A percentile compares a stretch with the other conserved stretches of the same genome.
phyloP scores from a whole-genome alignment of 2,113 vertebrate genomes.

The Brevimyrus niger region DNA sequence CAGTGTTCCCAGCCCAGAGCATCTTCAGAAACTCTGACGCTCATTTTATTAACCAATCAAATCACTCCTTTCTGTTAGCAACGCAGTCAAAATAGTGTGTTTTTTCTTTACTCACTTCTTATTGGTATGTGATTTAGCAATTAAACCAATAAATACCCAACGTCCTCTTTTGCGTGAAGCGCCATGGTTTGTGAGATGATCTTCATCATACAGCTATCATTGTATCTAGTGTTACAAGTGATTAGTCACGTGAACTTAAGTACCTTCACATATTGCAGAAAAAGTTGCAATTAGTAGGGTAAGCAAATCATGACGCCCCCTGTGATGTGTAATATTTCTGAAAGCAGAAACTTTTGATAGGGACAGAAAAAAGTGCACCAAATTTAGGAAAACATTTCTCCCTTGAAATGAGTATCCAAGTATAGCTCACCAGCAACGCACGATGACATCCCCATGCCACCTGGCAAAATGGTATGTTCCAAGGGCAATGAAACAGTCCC shows the following conservation, averaged over 20 bases:
- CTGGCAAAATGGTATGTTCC: neutral
- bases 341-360: neutral
- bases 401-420: neutral
- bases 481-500: neutral
- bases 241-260: neutral
- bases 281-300: neutral
- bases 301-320: neutral
- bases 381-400: neutral
- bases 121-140: neutral
- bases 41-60: neutral
- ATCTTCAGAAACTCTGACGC: neutral
- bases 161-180: neutral
- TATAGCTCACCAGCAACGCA: neutral
- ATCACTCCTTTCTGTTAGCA: neutral
- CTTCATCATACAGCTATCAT: neutral
- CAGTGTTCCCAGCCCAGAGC: neutral
- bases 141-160: neutral
- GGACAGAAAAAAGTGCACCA: neutral
- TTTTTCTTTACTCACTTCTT: neutral
- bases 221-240: neutral
- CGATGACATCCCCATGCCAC: neutral
- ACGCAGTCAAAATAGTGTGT: neutral
- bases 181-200: neutral
- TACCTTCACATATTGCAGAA: neutral
- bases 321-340: neutral